Evolutionary conservation across 2,797 vertebrate species (phyloP), one percentile per base, ranked within the genome.

Genomic region (Arnoldichthys spilopterus): DNA sequence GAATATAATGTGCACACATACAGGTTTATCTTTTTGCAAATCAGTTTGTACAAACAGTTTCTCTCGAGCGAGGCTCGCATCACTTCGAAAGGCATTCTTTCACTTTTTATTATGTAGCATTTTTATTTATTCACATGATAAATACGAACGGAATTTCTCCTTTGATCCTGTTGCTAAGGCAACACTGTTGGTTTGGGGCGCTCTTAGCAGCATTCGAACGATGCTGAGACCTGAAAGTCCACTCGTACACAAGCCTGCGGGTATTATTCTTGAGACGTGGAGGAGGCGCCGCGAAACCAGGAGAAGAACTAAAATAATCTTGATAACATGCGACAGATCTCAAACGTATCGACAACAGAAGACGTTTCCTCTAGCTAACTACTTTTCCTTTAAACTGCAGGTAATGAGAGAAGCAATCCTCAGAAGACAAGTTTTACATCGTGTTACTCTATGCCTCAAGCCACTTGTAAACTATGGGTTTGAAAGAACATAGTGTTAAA

Each of bases 111-210:
- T 83, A 43, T 59, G 71, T 45, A 75, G 61, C 32, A 61, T 76
- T 75, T 67, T n/a, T n/a, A n/a, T n/a, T n/a, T n/a, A n/a, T n/a
- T 59, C 70, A 67, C 73, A 72, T 71, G 81, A 75, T 79, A 70
- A 76, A 83, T 69, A 74, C 54, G 72, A 18, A 59, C 40, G 24
- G 11, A 7, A 24, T 54, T 67, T 53, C 30, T 43, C 28, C 43
- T 74, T 53, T 82, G 32, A 43, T 66, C 59, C 43, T 51, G 81
- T 66, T 59, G 64, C 20, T 56, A 43, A 58, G 34, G 40, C 74
- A 66, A 37, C 24, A 37, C 18, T 45, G 68, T 18, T 45, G 18
- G 53, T 51, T 62, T 69, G 32, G n/a, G 26, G 28, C 37, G 59
- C 40, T 64, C 40, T 0, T 73, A 32, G 59, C 26, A 62, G 32